Conservation (phyloP, 2,113 vertebrate genomes). For the Sander lucioperca region DNA sequence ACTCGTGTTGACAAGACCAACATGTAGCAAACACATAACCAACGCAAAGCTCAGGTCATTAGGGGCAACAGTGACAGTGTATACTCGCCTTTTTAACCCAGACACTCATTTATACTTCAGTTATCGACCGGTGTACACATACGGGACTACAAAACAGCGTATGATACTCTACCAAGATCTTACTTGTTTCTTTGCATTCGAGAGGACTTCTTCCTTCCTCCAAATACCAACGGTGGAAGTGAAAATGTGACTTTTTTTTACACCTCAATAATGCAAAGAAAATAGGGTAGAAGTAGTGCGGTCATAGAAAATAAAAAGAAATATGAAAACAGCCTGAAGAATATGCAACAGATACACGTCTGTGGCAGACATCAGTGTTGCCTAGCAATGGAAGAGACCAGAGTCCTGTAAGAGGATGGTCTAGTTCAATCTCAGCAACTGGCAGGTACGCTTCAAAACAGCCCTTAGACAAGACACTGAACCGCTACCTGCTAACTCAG, state of each 20-base stretch:
- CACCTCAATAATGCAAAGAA: neutral
- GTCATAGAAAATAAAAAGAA: neutral
- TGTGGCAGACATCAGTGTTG: conserved; percentile 67
- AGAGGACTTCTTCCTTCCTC: neutral
- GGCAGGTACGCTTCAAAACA: conserved; percentile 43
- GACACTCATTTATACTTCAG: conserved; percentile 58
- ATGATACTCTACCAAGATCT: conserved; percentile 33
- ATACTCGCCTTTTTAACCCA: conserved; percentile 32
- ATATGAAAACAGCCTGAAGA: conserved; percentile 29
- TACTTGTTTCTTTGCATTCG: conserved; percentile 8
- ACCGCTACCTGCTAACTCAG: conserved; percentile 9
- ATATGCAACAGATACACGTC: conserved; percentile 53
- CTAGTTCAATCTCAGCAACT: conserved; percentile 51
- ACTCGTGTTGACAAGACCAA: conserved; percentile 55
- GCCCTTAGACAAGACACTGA: conserved; percentile 39
- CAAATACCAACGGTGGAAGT: conserved; percentile 9
- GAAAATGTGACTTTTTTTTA: conserved; percentile 5
- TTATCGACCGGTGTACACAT: conserved; percentile 52
- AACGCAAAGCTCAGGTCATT: conserved; percentile 57
- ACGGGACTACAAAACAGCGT: conserved; percentile 38
- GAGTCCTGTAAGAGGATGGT: conserved; percentile 54
- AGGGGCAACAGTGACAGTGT: conserved; percentile 45
- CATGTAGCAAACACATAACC: conserved; percentile 61
- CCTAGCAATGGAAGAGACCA: conserved; percentile 69
- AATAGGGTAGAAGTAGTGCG: neutral